Percentiles rank a stretch among this genome's conserved stretches.
These are phyloP conservation scores for Quiscalus mexicanus DNA, from an alignment of 2,113 vertebrate genomes.

Conservation along the genomic window DNA sequence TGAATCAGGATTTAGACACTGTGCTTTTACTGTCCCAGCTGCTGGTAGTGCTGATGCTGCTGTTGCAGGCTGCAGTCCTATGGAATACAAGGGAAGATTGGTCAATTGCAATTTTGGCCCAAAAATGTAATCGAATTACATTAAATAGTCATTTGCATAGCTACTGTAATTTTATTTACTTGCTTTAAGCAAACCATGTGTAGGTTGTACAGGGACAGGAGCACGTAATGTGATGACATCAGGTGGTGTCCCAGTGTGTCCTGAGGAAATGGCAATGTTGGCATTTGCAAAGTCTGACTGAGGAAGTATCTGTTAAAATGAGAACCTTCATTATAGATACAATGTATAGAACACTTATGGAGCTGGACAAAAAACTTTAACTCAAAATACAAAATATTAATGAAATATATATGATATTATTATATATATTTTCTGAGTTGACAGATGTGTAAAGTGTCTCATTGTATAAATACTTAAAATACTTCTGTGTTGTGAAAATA, in stretches of 20 bases:
- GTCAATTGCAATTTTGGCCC: background rate
- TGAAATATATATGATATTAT: background rate
- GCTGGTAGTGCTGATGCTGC: background rate
- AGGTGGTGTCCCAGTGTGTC: background rate
- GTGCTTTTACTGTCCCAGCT: background rate
- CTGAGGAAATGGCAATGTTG: background rate
- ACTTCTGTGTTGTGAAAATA: background rate
- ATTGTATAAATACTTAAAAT: background rate
- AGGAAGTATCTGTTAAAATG: slow-evolving; percentile 40
- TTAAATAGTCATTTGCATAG: background rate
- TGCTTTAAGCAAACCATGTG: background rate
- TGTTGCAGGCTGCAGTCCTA: slow-evolving; percentile 19
- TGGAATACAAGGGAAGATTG: background rate
- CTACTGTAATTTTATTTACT: slow-evolving; percentile 46
- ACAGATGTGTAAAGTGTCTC: background rate
- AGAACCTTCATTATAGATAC: background rate
- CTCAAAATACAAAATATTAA: background rate
- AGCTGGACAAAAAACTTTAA: background rate
- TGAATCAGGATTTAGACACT: background rate
- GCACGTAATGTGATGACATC: background rate
- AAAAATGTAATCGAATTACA: background rate
- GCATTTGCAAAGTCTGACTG: background rate
- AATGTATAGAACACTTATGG: background rate
- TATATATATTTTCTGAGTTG: background rate
- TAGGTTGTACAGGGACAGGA: slow-evolving; percentile 12